Conservation (phyloP, 2,113 vertebrate genomes). For the Gambusia holbrooki region DNA sequence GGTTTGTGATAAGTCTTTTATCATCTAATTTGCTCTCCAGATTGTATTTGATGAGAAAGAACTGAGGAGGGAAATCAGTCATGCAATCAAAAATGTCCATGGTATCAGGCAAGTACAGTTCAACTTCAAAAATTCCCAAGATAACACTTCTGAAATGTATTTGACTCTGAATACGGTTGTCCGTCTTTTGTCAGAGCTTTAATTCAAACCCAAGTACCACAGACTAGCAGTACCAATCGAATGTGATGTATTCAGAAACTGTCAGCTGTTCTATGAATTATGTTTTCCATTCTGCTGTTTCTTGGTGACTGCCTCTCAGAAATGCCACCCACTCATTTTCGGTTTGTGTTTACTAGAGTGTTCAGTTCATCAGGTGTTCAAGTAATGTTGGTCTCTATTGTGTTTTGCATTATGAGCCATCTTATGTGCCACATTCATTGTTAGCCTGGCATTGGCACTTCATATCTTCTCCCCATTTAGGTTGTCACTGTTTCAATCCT, state of each 20-base stretch:
- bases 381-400: conserved; percentile 32
- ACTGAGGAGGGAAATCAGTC: conserved; percentile 92
- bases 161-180: background rate
- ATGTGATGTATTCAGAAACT: conserved; percentile 7
- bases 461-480: conserved; percentile 5
- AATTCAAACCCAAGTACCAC: conserved; percentile 14
- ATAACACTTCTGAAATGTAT: background rate
- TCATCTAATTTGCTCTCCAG: conserved; percentile 64
- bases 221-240: conserved; percentile 6
- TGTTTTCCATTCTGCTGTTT: conserved; percentile 20
- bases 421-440: conserved; percentile 21
- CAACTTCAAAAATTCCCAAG: background rate
- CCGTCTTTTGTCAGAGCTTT: conserved; percentile 17
- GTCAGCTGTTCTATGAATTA: conserved; percentile 18
- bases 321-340: conserved; percentile 39
- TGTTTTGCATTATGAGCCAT: conserved; percentile 7
- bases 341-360: conserved; percentile 31
- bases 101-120: conserved; percentile 91
- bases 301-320: conserved; percentile 6
- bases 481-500: conserved; percentile 8
- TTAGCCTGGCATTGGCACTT: conserved; percentile 1
- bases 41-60: conserved; percentile 99
- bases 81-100: conserved; percentile 98
- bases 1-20: background rate
- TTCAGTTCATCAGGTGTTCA: conserved; percentile 30